These are phyloP conservation scores for Hypselothyrea guttata DNA, from an alignment of 2,888 invertebrate species.

Conservation along the genomic window DNA sequence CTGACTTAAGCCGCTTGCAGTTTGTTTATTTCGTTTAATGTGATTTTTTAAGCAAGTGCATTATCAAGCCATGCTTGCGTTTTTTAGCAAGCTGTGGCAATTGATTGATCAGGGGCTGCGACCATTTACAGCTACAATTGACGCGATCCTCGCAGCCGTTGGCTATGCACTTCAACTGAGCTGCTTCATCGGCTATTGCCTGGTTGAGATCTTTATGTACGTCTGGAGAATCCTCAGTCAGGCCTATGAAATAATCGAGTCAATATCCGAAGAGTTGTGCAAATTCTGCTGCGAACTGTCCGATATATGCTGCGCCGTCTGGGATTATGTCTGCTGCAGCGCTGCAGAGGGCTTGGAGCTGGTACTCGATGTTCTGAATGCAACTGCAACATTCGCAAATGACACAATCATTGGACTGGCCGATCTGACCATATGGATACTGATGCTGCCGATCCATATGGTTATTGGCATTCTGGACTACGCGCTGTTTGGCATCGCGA, in stretches of 20 bases:
- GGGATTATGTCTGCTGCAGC: conserved; percentile 20
- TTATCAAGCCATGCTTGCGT: conserved; percentile 21
- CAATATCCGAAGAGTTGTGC: conserved; percentile 1
- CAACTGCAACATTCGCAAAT: conserved; percentile 9
- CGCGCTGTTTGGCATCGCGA: conserved; percentile 15
- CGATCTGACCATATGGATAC: conserved; percentile 41
- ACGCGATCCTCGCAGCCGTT: conserved; percentile 26
- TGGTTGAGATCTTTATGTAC: conserved; percentile 26
- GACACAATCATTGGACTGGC: conserved; percentile 45
- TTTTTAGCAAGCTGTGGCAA: no score
- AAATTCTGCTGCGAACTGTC: conserved; percentile 11
- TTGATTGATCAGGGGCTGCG: conserved; percentile 35
- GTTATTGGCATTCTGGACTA: conserved; percentile 38
- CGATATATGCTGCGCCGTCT: conserved; percentile 1
- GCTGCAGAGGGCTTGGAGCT: conserved; percentile 14
- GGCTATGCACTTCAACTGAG: conserved; percentile 49
- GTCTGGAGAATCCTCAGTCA: conserved; percentile 28
- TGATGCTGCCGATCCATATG: conserved; percentile 48
- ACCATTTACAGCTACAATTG: conserved; percentile 31
- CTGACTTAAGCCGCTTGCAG: neutral
- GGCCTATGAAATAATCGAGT: neutral
- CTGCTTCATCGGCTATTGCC: conserved; percentile 46
- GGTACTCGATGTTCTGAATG: neutral
- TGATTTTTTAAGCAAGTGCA: conserved; percentile 16
- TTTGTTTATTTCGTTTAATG: conserved; percentile 17